phyloP scores from a whole-genome alignment of 2,888 invertebrate genomes.

The Molanna angustata region DNA sequence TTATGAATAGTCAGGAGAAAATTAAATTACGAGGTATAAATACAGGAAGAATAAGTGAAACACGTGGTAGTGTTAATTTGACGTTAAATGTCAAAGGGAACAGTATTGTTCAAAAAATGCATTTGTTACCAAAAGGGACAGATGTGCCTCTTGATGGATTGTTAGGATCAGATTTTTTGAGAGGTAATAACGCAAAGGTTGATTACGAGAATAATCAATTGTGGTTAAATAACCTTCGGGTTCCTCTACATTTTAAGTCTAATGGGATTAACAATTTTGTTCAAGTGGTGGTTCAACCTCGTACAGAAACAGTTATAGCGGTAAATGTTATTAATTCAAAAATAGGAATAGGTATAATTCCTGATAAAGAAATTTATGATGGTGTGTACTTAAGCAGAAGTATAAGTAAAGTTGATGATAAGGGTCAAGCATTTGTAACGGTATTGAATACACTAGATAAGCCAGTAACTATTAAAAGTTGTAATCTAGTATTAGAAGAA shows the following conservation, averaged over 20 bases:
- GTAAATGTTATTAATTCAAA: constrained; percentile 7
- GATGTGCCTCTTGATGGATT: constrained; percentile 15
- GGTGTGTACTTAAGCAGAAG: constrained; percentile 7
- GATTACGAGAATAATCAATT: constrained; percentile 7
- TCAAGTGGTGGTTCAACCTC: background rate
- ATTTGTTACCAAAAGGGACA: constrained; percentile 5
- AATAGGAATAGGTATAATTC: constrained; percentile 2
- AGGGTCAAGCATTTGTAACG: background rate
- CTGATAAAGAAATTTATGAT: constrained; percentile 7
- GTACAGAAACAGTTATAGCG: constrained; percentile 10
- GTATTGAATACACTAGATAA: constrained; percentile 7
- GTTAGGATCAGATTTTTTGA: constrained; percentile 10
- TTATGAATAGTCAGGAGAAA: background rate
- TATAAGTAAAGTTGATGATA: constrained; percentile 2
- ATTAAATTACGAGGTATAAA: constrained; percentile 12
- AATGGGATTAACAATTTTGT: background rate
- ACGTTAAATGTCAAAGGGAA: constrained; percentile 1
- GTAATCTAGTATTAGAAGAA: background rate
- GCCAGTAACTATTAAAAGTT: background rate
- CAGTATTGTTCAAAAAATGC: background rate
- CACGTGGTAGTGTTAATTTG: constrained; percentile 5
- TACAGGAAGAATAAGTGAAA: constrained; percentile 4
- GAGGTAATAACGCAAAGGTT: constrained; percentile 3
- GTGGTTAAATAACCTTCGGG: background rate
- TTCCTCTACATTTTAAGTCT: background rate